Base-by-base conservation (phyloP, 2,888 invertebrate species). In the Isotomurus palustris region DNA sequence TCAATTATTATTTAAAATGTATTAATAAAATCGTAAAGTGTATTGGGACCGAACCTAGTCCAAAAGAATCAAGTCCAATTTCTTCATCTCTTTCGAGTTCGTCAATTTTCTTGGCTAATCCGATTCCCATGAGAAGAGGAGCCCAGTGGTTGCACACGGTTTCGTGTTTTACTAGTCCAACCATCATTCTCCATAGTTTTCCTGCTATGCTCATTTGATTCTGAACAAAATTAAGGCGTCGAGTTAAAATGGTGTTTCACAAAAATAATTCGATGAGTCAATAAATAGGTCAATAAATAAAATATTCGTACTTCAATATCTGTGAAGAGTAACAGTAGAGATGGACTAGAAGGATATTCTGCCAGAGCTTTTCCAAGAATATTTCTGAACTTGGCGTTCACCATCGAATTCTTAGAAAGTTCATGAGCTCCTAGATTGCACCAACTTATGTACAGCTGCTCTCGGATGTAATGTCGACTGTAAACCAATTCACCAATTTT, bases 121-220 rank as follows among this genome's bases (percentile, higher is more conserved):
- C 62, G 21, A 66, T 60, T 6, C 65, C 59, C 69, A 70, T 70
- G 8, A 70, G 61, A 2, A 68, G 25, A 6, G 69, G 67, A 10
- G 66, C 56, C 69, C 69, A 70, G 45, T 65, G 65, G n/a, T 61
- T 53, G n/a, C 64, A 60, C 14, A 49, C 60, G 2, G 56, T 52
- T 2, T 59, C 65, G 48, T 65, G 65, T 43, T 68, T 70, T 17
- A 70, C 56, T 22, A 60, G 52, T 4, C 58, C 57, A 41, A 65
- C 60, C 69, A 70, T 68, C 4, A 60, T 35, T 17, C 69, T 56
- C 69, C 69, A 70, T 6, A 70, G 49, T 56, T 67, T 68, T 1
- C 68, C 68, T n/a, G 66, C 66, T 10, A 68, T 61, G 32, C 66
- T 68, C 27, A 62, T 63, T 68, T 68, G 68, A 48, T 66, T 66